Conservation (phyloP, 2,113 vertebrate species). For the Sprattus sprattus region DNA sequence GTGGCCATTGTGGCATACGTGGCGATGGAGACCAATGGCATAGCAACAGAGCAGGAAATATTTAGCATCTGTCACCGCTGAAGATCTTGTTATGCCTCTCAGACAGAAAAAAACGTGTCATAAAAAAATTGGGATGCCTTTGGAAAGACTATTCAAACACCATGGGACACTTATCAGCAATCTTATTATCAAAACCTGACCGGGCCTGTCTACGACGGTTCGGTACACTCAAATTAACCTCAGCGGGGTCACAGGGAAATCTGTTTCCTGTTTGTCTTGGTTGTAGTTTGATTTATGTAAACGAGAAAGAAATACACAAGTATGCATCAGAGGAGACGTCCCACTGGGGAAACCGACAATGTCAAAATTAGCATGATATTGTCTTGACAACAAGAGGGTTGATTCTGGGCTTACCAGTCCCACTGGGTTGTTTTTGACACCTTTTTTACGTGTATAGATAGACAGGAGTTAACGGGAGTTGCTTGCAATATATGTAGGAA, state of each 20-base stretch:
- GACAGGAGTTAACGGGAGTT: neutral
- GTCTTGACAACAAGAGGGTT: constrained; percentile 7
- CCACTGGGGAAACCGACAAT: neutral
- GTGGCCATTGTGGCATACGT: neutral
- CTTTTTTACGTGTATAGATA: neutral
- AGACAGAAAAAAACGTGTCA: neutral
- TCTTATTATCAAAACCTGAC: constrained; percentile 19
- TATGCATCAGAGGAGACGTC: neutral
- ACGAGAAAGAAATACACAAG: neutral
- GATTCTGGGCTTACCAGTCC: neutral
- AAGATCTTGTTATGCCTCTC: constrained; percentile 13
- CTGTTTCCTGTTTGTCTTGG: constrained; percentile 6
- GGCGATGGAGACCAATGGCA: neutral
- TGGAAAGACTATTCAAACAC: neutral
- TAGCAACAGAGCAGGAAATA: constrained; percentile 11
- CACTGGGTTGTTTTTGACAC: neutral
- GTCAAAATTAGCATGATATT: constrained; percentile 17
- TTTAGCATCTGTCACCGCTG: constrained; percentile 8
- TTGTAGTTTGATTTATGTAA: constrained; percentile 12
- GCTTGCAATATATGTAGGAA: neutral
- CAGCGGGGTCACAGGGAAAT: neutral
- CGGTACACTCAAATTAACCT: constrained; percentile 1
- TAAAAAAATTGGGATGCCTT: neutral
- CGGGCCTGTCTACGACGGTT: neutral
- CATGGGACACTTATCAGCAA: constrained; percentile 17